Evolutionary conservation across 2,888 invertebrate species (phyloP).

Genomic region (Conops quadrifasciatus): DNA sequence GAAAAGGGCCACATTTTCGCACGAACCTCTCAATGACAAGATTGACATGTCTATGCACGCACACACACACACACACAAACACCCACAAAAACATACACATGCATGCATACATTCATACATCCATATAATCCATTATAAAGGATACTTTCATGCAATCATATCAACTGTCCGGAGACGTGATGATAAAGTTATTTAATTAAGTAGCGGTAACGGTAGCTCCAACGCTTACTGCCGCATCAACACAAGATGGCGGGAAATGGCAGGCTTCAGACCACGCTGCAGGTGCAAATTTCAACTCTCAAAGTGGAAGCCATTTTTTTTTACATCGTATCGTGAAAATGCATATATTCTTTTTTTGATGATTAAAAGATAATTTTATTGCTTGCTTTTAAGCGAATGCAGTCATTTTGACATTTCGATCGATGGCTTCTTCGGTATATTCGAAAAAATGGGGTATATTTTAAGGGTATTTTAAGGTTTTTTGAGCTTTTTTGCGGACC

Average conservation of each 20-base stretch:
- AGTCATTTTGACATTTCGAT: no score
- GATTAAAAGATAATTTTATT: not conserved
- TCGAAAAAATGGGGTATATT: no score
- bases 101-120: no score
- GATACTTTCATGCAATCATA: no score
- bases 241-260: not conserved
- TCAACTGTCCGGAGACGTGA: not conserved
- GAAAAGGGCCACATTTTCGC: no score
- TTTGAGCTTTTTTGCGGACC: no score
- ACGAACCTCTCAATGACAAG: not conserved
- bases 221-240: not conserved
- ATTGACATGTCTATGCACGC: not conserved
- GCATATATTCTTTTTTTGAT: not conserved
- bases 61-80: not conserved
- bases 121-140: no score
- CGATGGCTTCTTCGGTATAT: no score
- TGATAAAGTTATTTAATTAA: constrained; percentile 7
- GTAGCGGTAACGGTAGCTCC: not conserved
- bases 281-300: not conserved
- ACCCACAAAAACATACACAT: no score
- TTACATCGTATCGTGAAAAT: no score
- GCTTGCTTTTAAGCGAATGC: constrained; percentile 1
- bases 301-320: not conserved
- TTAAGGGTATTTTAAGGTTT: no score
- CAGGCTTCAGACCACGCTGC: not conserved